Evolutionary conservation across 2,113 vertebrate genomes (phyloP).

Genomic region (Alligator sinensis): DNA sequence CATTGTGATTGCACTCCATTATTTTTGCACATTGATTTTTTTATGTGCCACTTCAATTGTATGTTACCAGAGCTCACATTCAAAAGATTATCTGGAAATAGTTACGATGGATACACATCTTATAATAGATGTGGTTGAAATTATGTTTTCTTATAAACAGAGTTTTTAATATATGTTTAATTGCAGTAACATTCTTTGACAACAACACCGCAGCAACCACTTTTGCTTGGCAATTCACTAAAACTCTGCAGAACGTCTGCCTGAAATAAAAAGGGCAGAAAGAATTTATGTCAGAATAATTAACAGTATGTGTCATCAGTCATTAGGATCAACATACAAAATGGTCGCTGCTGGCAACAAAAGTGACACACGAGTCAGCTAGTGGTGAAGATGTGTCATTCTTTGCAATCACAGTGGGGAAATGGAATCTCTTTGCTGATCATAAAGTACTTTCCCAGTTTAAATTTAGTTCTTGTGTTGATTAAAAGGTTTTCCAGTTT

Average conservation of each 20-base stretch:
- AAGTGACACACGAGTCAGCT: slow-evolving; percentile 56
- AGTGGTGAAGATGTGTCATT: slow-evolving; percentile 72
- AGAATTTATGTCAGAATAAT: slow-evolving; percentile 75
- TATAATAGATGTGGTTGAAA: slow-evolving; percentile 3
- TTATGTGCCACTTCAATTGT: slow-evolving; percentile 1
- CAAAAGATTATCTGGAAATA: slow-evolving; percentile 8
- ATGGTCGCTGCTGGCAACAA: slow-evolving; percentile 59
- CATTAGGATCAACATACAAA: slow-evolving; percentile 68
- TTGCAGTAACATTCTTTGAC: background rate
- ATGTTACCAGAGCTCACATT: background rate
- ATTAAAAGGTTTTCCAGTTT: slow-evolving; percentile 50
- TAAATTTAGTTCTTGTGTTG: slow-evolving; percentile 62
- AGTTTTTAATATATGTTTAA: background rate
- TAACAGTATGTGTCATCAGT: slow-evolving; percentile 70
- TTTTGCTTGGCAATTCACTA: slow-evolving; percentile 20
- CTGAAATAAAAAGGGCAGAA: slow-evolving; percentile 52
- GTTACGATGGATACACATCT: background rate
- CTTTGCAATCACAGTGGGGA: slow-evolving; percentile 21
- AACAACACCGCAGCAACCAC: background rate
- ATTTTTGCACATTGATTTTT: slow-evolving; percentile 44
- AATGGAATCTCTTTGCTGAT: slow-evolving; percentile 29
- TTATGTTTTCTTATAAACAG: background rate
- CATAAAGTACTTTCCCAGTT: slow-evolving; percentile 40
- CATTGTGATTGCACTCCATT: background rate
- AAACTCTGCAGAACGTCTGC: background rate